phyloP scores from a whole-genome alignment of 2,797 vertebrate species.

The Coregonus suidteri region DNA sequence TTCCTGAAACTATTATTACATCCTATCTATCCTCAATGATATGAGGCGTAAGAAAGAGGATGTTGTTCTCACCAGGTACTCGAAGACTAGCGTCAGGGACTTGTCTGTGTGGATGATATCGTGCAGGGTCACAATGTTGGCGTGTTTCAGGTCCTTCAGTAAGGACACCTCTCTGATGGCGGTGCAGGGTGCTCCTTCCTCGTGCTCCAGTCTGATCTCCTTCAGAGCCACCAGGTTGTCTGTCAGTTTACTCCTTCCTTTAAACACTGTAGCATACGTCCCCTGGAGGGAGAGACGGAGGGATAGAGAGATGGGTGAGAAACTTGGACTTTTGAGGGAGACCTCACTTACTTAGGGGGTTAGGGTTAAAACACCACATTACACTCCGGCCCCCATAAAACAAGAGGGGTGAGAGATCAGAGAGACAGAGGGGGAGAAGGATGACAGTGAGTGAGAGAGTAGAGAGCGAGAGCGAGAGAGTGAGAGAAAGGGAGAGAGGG shows the following conservation, averaged over 20 bases:
- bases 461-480: too few species aligned
- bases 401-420: too few species aligned
- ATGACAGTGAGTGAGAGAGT: not conserved
- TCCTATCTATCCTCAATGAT: too few species aligned
- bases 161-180: constrained; percentile 96
- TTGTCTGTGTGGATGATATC: constrained; percentile 96
- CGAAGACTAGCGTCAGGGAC: constrained; percentile 94
- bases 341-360: too few species aligned
- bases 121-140: constrained; percentile 95
- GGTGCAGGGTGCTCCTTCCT: constrained; percentile 93
- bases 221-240: constrained; percentile 95
- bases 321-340: too few species aligned
- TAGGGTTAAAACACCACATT: too few species aligned
- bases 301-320: too few species aligned
- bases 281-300: constrained; percentile 70
- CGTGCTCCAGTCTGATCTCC: constrained; percentile 93
- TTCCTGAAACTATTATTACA: too few species aligned
- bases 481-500: not conserved
- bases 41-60: too few species aligned
- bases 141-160: constrained; percentile 95
- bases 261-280: constrained; percentile 94
- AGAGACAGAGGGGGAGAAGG: not conserved
- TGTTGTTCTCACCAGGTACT: constrained; percentile 87
- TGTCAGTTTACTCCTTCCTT: constrained; percentile 94
- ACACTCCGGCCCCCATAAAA: too few species aligned